These are phyloP conservation scores for Leptura quadrifasciata DNA, from an alignment of 2,888 invertebrate genomes.

Conservation along the genomic window DNA sequence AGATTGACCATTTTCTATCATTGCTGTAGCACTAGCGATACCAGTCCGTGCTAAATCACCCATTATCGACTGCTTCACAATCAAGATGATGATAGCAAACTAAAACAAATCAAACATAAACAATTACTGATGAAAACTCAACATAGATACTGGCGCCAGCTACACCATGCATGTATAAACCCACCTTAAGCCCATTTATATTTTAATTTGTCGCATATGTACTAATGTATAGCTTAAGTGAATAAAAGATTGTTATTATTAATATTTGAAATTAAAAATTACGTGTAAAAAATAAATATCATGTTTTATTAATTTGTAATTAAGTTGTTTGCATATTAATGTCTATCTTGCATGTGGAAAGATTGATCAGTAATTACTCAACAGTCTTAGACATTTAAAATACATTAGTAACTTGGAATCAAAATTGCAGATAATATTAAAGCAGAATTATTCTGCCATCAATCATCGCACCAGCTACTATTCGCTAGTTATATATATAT, in stretches of 20 bases:
- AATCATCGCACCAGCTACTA: too few species aligned
- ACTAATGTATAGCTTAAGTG: too few species aligned
- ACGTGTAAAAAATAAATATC: background rate
- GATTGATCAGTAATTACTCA: constrained; percentile 13
- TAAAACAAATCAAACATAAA: too few species aligned
- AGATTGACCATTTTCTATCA: constrained; percentile 6
- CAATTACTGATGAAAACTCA: too few species aligned
- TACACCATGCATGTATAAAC: too few species aligned
- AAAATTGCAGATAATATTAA: background rate
- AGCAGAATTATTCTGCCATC: background rate
- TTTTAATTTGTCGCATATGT: too few species aligned
- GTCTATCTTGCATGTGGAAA: constrained; percentile 4
- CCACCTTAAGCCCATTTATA: too few species aligned
- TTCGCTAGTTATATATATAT: too few species aligned
- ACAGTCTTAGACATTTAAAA: background rate
- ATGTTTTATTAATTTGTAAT: background rate
- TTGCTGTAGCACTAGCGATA: constrained; percentile 37
- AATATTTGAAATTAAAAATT: background rate
- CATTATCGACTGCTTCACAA: constrained; percentile 26
- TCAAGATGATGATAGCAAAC: constrained; percentile 16
- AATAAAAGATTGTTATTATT: too few species aligned
- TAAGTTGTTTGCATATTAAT: constrained; percentile 11
- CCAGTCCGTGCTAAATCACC: constrained; percentile 27
- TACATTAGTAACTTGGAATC: background rate
- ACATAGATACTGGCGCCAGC: too few species aligned